Evolutionary conservation across 2,888 invertebrate genomes (phyloP).

Genomic region (Thera britannica): DNA sequence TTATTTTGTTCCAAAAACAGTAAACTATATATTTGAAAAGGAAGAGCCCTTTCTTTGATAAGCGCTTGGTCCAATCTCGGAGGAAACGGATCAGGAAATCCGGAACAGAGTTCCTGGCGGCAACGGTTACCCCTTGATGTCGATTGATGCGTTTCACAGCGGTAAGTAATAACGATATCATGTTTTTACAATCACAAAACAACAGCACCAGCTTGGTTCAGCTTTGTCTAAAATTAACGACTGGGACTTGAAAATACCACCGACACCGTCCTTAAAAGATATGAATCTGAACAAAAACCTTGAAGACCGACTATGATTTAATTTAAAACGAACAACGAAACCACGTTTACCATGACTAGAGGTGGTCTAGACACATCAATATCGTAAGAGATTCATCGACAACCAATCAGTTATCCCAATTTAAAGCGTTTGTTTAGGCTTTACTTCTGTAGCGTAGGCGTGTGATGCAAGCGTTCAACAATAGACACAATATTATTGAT

Average conservation of each 20-base stretch:
- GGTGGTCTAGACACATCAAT: conserved; percentile 18
- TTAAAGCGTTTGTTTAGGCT: conserved; percentile 43
- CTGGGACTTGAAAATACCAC: not conserved
- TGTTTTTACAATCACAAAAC: conserved; percentile 1
- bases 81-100: conserved; percentile 29
- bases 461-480: conserved; percentile 56
- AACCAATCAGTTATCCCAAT: conserved; percentile 40
- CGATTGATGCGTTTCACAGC: conserved; percentile 10
- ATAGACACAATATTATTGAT: conserved; percentile 40
- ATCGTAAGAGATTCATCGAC: conserved; percentile 22
- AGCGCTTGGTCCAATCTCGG: conserved; percentile 10
- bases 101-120: conserved; percentile 31
- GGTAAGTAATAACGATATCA: conserved; percentile 8
- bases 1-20: conserved; percentile 79
- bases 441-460: conserved; percentile 44
- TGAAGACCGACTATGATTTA: not conserved
- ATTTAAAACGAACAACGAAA: not conserved
- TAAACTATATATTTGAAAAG: conserved; percentile 67
- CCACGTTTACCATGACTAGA: conserved; percentile 2
- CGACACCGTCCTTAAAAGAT: not conserved
- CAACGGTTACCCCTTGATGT: conserved; percentile 2
- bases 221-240: not conserved
- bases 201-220: not conserved
- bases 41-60: conserved; percentile 45
- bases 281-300: not conserved